Percentiles rank a stretch among this genome's conserved stretches.
Conservation (phyloP, 2,888 invertebrate species). For the Branchinecta sandiegonensis region DNA sequence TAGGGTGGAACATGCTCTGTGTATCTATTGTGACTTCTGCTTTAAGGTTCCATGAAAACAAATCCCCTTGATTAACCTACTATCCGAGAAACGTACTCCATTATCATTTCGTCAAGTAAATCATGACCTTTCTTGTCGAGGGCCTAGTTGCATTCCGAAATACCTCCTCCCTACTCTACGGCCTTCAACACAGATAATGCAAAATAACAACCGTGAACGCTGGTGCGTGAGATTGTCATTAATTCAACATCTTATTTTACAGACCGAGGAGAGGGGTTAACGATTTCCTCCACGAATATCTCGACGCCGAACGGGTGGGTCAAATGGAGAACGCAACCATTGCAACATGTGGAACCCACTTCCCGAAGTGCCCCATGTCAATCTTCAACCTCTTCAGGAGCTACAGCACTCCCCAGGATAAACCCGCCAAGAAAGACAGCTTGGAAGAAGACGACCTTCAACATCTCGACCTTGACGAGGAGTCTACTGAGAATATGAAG, state of each 20-base stretch:
- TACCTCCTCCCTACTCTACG: too few species aligned
- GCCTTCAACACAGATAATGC: too few species aligned
- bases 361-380: constrained; percentile 22
- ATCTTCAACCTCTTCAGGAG: constrained; percentile 22
- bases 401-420: constrained; percentile 22
- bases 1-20: too few species aligned
- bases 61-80: too few species aligned
- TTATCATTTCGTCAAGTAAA: too few species aligned
- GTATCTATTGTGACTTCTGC: too few species aligned
- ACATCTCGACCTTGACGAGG: not conserved
- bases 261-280: constrained; percentile 23
- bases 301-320: constrained; percentile 23
- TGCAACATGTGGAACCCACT: constrained; percentile 17
- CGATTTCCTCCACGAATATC: constrained; percentile 23
- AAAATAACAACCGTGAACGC: not conserved
- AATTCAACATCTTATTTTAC: not conserved
- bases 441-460: not conserved
- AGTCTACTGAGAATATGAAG: not conserved
- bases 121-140: not conserved
- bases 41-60: too few species aligned
- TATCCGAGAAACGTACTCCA: too few species aligned
- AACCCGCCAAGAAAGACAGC: constrained; percentile 15
- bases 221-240: not conserved
- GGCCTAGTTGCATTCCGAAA: too few species aligned
- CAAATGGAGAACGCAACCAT: constrained; percentile 20